Evolutionary conservation across 1,140 invertebrate species (phyloP).

Genomic region (Drosophila carrolli): DNA sequence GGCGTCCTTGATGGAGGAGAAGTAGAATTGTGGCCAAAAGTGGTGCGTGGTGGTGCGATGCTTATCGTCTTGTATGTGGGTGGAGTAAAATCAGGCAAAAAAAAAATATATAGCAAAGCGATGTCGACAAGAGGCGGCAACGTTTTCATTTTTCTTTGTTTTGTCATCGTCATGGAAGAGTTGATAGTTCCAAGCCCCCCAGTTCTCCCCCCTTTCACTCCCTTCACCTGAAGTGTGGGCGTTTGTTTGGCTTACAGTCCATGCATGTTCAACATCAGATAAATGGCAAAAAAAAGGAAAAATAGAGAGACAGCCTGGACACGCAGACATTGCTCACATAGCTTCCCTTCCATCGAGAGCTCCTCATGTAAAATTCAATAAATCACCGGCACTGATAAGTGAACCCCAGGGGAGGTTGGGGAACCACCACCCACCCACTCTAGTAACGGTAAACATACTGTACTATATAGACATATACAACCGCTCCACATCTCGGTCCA

Average conservation of each 20-base stretch:
- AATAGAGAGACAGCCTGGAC: slow-evolving; percentile 47
- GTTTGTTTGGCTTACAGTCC: slow-evolving; percentile 69
- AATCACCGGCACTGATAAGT: slow-evolving; percentile 71
- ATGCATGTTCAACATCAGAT: slow-evolving; percentile 83
- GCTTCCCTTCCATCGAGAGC: slow-evolving; percentile 56
- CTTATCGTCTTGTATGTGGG: slow-evolving; percentile 46
- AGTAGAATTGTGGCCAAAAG: slow-evolving; percentile 12
- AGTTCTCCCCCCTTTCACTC: neutral
- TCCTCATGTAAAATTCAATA: slow-evolving; percentile 82
- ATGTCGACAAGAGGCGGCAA: slow-evolving; percentile 78
- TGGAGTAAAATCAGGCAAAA: slow-evolving; percentile 34
- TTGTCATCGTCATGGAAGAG: slow-evolving; percentile 81
- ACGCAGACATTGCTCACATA: slow-evolving; percentile 60
- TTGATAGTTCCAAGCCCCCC: slow-evolving; percentile 50
- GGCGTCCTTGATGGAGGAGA: slow-evolving; percentile 31
- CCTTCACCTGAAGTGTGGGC: slow-evolving; percentile 65
- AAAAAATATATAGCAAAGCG: slow-evolving; percentile 39
- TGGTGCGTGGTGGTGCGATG: slow-evolving; percentile 55
- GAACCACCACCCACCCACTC: slow-evolving; percentile 48
- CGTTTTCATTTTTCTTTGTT: slow-evolving; percentile 65
- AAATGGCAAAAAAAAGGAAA: slow-evolving; percentile 63
- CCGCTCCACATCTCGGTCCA: slow-evolving; percentile 15
- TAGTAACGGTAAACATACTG: slow-evolving; percentile 40
- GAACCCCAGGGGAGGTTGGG: slow-evolving; percentile 18
- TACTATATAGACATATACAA: neutral